Percentiles rank a stretch among this genome's conserved stretches.
Conservation (phyloP, 2,797 vertebrate genomes). For the Onychomys leucogaster region DNA sequence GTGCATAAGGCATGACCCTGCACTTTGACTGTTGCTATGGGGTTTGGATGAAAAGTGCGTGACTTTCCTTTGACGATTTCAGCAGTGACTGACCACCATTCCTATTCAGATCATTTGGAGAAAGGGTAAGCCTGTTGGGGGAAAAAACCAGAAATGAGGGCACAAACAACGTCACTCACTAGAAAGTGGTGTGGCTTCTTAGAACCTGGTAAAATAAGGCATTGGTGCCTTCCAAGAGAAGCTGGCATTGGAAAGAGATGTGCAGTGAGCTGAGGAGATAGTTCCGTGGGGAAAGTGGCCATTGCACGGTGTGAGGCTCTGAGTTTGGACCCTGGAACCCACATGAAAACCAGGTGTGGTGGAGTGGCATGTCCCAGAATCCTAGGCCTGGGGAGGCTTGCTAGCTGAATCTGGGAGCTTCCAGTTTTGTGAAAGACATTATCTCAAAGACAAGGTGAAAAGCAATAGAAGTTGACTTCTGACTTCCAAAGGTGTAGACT, state of each 20-base stretch:
- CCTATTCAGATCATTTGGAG: background rate
- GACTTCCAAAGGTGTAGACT: background rate
- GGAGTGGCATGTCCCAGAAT: background rate
- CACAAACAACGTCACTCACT: background rate
- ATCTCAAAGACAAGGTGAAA: background rate
- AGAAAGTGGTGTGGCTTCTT: conserved; percentile 34
- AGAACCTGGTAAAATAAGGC: conserved; percentile 37
- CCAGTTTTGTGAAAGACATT: background rate
- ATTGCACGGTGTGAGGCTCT: background rate
- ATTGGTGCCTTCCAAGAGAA: background rate
- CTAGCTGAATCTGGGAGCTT: background rate
- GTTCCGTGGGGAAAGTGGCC: background rate
- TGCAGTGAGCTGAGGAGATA: background rate
- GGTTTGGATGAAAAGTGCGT: conserved; percentile 34
- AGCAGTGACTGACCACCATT: conserved; percentile 53
- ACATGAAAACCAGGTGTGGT: background rate
- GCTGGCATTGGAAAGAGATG: background rate
- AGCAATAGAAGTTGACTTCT: background rate
- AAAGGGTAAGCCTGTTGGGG: background rate
- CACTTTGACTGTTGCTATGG: background rate
- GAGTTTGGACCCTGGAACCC: background rate
- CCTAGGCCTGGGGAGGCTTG: background rate
- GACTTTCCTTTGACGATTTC: conserved; percentile 65
- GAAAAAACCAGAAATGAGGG: background rate
- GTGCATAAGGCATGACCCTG: background rate